A percentile compares a stretch with the other conserved stretches of the same genome.
Conservation (phyloP, 2,113 vertebrate species). For the Paracanthobrama guichenoti region DNA sequence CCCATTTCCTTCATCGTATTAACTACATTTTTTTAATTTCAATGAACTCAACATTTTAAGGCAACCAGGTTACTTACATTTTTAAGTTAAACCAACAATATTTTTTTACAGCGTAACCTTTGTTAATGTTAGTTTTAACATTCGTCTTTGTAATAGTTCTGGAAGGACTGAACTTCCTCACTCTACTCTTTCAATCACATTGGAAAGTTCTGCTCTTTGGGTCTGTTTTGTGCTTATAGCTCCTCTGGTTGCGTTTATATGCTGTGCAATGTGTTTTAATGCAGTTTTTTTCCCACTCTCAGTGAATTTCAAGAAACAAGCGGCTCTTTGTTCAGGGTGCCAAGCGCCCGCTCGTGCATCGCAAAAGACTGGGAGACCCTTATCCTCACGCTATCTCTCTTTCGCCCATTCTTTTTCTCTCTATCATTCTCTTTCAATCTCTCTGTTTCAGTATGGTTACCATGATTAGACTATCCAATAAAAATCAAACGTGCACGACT, state of each 20-base stretch:
- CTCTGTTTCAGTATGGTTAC: conserved; percentile 47
- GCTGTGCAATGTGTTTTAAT: conserved; percentile 33
- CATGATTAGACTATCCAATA: background rate
- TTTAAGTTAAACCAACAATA: too few species aligned
- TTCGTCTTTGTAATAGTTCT: background rate
- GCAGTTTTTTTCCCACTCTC: background rate
- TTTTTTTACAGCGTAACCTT: too few species aligned
- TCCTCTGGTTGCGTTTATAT: conserved; percentile 15
- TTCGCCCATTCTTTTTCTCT: conserved; percentile 13
- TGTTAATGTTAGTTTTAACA: background rate
- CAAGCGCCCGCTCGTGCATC: conserved; percentile 6
- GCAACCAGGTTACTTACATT: too few species aligned
- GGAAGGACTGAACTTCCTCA: conserved; percentile 6
- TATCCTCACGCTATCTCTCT: background rate
- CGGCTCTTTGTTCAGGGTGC: conserved; percentile 43
- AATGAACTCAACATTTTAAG: too few species aligned
- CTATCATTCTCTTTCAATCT: conserved; percentile 17
- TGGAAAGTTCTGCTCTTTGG: conserved; percentile 41
- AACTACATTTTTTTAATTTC: too few species aligned
- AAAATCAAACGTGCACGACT: background rate
- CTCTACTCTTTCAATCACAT: background rate
- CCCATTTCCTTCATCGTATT: too few species aligned
- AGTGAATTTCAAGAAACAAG: conserved; percentile 38
- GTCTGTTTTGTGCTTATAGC: conserved; percentile 2
- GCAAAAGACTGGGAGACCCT: background rate